phyloP scores from a whole-genome alignment of 2,888 invertebrate genomes.

The Dioctria linearis region DNA sequence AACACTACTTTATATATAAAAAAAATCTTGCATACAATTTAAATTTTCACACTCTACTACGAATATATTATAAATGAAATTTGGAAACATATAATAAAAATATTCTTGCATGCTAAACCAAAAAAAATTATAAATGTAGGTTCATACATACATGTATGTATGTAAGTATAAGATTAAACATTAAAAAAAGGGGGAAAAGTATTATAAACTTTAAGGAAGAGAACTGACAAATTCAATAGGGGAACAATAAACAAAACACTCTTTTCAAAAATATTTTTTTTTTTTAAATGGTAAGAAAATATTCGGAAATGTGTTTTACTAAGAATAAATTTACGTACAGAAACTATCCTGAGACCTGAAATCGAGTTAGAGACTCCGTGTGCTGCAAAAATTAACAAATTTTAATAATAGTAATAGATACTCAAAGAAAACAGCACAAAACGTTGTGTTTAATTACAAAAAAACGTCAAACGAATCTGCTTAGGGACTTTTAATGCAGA shows the following conservation, averaged over 20 bases:
- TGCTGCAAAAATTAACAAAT: conserved; percentile 72
- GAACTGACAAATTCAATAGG: background rate
- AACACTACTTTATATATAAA: too few species aligned
- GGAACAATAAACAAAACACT: background rate
- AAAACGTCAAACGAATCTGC: background rate
- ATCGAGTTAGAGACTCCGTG: conserved; percentile 73
- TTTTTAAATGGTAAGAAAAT: background rate
- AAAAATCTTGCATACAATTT: too few species aligned
- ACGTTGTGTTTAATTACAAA: background rate
- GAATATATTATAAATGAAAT: background rate
- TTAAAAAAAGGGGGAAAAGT: background rate
- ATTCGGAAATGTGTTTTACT: conserved; percentile 35
- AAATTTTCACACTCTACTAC: too few species aligned
- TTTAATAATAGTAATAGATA: conserved; percentile 18
- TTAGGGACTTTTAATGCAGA: background rate
- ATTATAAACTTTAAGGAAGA: conserved; percentile 7
- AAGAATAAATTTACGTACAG: conserved; percentile 71
- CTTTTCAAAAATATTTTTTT: conserved; percentile 5
- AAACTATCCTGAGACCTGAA: conserved; percentile 72
- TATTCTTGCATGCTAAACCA: too few species aligned
- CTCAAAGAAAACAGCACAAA: conserved; percentile 19
- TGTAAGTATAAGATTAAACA: background rate
- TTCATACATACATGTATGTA: background rate
- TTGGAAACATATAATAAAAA: background rate
- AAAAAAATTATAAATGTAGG: background rate